A percentile compares a stretch with the other conserved stretches of the same genome.
These are phyloP conservation scores for Enoplolaimus lenunculus DNA, from an alignment of 2,888 invertebrate species.

Conservation along the genomic window DNA sequence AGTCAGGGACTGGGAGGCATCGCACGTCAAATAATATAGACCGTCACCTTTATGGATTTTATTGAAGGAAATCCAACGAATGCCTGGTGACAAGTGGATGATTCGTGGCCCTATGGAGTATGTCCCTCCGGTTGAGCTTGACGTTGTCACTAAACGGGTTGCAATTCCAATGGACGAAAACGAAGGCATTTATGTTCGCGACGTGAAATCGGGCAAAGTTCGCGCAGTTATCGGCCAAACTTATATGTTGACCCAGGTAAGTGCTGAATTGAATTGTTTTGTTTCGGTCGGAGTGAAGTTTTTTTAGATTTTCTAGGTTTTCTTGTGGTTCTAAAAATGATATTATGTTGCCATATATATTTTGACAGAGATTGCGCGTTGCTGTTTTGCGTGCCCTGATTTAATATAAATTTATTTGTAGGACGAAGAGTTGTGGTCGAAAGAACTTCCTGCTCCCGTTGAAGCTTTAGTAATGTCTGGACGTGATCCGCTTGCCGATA, in stretches of 20 bases:
- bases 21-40: no score
- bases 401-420: no score
- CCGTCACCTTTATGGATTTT: no score
- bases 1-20: no score
- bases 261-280: no score
- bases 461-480: slow-evolving; percentile 34
- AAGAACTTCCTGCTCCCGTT: slow-evolving; percentile 42
- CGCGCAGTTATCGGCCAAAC: slow-evolving; percentile 45
- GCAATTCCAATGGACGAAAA: slow-evolving; percentile 48
- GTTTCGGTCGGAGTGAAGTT: background rate
- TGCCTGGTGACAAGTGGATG: slow-evolving; percentile 48
- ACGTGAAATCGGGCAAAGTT: slow-evolving; percentile 44
- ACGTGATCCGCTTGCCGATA: slow-evolving; percentile 45
- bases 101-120: slow-evolving; percentile 47
- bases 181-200: slow-evolving; percentile 47
- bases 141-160: slow-evolving; percentile 43
- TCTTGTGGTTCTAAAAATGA: no score
- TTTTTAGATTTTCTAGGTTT: background rate
- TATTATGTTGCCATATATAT: no score
- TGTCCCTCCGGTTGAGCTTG: slow-evolving; percentile 47
- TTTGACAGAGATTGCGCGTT: no score
- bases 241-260: slow-evolving; percentile 45
- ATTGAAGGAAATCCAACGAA: slow-evolving; percentile 29
- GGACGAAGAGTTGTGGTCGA: slow-evolving; percentile 37
- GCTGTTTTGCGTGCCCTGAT: no score